A percentile compares a stretch with the other conserved stretches of the same genome.
phyloP scores from a whole-genome alignment of 2,113 vertebrate species.

The Onychostoma macrolepis region DNA sequence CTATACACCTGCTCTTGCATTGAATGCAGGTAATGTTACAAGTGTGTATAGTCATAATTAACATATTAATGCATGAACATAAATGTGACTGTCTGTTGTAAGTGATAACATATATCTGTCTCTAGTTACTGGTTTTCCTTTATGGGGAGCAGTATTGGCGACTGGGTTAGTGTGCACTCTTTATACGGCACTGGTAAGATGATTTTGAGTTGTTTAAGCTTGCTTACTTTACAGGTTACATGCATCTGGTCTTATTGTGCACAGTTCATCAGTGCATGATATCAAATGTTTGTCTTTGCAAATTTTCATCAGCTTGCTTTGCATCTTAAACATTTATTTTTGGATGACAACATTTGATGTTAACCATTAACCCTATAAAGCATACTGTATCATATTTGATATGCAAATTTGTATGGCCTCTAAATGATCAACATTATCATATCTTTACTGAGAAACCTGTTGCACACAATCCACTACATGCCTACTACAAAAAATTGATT shows the following conservation, averaged over 20 bases:
- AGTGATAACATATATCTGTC: not conserved
- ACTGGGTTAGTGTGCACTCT: slow-evolving; percentile 87
- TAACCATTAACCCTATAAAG: not conserved
- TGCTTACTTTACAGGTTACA: not conserved
- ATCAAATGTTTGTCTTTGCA: not conserved
- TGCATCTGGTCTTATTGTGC: not conserved
- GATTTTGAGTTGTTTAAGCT: not conserved
- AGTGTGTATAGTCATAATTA: not conserved
- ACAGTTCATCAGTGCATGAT: not conserved
- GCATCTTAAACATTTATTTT: not conserved
- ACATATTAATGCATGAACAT: not conserved
- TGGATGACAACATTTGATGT: not conserved
- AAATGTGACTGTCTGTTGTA: not conserved
- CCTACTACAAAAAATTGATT: no score
- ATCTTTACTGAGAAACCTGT: no score
- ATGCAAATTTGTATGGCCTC: not conserved
- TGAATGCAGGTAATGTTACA: slow-evolving; percentile 81
- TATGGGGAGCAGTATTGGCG: slow-evolving; percentile 87
- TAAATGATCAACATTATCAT: not conserved
- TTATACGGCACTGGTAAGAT: slow-evolving; percentile 88
- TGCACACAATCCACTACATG: no score
- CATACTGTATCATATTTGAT: not conserved
- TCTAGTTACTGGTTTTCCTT: slow-evolving; percentile 90
- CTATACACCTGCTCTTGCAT: slow-evolving; percentile 86
- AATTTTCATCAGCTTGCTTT: not conserved